Conservation (phyloP, 2,797 vertebrate genomes). For the Oreochromis mossambicus region DNA sequence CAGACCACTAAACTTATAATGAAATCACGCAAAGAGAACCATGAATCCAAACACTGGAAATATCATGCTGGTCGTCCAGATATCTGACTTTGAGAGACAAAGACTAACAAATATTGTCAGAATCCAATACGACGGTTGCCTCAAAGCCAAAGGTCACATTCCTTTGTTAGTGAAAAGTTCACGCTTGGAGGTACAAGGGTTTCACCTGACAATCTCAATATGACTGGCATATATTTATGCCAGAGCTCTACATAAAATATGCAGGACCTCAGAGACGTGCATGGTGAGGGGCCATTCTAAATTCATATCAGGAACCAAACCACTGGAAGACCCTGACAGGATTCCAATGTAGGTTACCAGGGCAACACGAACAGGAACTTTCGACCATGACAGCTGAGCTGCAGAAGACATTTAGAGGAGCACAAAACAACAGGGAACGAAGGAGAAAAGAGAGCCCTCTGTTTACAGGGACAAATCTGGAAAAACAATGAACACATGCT, state of each 20-base stretch:
- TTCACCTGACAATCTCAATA: neutral
- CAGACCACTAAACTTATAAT: neutral
- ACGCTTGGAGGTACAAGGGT: neutral
- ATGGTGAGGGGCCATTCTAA: conserved; percentile 19
- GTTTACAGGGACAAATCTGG: conserved; percentile 18
- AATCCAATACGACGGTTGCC: neutral
- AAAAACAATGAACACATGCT: conserved; percentile 35
- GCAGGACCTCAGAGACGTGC: conserved; percentile 10
- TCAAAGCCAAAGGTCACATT: neutral
- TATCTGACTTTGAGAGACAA: neutral
- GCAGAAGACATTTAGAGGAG: conserved; percentile 7
- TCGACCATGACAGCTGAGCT: conserved; percentile 43
- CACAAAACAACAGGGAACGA: neutral
- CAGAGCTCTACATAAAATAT: conserved; percentile 30
- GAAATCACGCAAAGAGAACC: neutral
- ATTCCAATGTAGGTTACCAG: conserved; percentile 54
- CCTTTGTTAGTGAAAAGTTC: neutral
- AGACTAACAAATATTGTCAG: neutral
- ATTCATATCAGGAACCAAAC: conserved; percentile 52
- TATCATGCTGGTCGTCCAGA: neutral
- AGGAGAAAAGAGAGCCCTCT: neutral
- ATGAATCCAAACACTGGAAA: neutral
- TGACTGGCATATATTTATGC: conserved; percentile 4
- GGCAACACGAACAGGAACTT: conserved; percentile 55
- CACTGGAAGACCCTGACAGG: conserved; percentile 58